These are phyloP conservation scores for Noctua comes DNA, from an alignment of 2,888 invertebrate species.

Conservation along the genomic window DNA sequence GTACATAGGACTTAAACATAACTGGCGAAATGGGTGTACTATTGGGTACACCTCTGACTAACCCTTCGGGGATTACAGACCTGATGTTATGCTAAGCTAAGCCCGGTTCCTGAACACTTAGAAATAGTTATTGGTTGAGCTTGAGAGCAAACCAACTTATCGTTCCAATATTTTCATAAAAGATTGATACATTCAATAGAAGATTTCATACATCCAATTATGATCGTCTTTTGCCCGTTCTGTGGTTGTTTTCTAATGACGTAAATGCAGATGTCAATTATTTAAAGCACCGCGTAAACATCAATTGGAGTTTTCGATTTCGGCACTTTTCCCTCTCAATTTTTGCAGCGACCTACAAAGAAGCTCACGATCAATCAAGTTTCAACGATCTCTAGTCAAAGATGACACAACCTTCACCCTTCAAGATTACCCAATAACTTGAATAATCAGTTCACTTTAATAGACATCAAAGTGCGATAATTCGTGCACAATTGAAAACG, in stretches of 20 bases:
- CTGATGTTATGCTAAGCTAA: neutral
- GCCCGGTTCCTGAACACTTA: neutral
- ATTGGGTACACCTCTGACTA: neutral
- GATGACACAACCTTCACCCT: constrained; percentile 14
- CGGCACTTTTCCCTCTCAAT: neutral
- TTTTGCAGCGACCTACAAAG: neutral
- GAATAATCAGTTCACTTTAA: constrained; percentile 55
- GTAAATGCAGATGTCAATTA: neutral
- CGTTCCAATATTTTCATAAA: neutral
- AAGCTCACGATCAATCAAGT: neutral
- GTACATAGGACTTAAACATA: neutral
- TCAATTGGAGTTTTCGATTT: neutral
- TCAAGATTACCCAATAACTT: constrained; percentile 49
- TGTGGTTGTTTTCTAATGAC: neutral
- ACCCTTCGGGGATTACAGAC: neutral
- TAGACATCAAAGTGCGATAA: constrained; percentile 69
- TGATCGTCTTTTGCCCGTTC: neutral
- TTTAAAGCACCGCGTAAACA: neutral
- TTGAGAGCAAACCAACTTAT: neutral
- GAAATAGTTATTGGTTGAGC: neutral
- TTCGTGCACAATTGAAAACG: constrained; percentile 72
- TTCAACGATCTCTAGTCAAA: neutral
- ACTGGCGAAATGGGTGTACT: neutral
- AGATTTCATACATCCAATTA: neutral
- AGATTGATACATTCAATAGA: neutral